Evolutionary conservation across 2,888 invertebrate species (phyloP), one percentile per base, ranked within the genome.

Genomic region (Drosophila demipolita): DNA sequence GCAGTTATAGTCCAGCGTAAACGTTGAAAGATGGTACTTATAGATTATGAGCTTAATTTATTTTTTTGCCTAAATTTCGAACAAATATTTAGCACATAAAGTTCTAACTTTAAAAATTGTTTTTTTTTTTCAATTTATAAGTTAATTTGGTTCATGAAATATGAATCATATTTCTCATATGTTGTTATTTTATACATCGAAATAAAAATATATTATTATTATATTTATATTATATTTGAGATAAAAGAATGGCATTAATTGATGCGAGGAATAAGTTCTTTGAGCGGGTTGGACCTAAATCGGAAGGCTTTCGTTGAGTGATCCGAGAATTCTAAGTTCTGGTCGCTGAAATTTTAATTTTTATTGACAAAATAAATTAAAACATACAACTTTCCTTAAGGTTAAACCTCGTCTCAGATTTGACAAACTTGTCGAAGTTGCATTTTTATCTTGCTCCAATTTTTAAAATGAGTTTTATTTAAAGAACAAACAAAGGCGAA

Each of bases 41-140:
- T 15, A n/a, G 32, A 52, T 62, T 66, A 63, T 52, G 59, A 60
- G 42, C 50, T 66, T 23, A 87, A 33, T 2, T 57, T 50, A 54
- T 82, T 73, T 36, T 75, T 29, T 29, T 29, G 4, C 6, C 1
- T 5, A 0, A 6, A 29, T 29, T 29, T 29, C 29, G 29, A 29
- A 5, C 6, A 29, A 29, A 4, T 29, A 6, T 5, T 29, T 29
- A 29, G 6, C 6, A 5, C 5, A 29, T 29, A 29, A 29, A 5
- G 6, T 29, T 29, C 29, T 29, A 29, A 29, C 6, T 29, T 29
- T 29, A 29, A 29, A 1, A 29, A 26, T 26, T 0, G 23, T 23
- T 23, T 23, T 23, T 26, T 26, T 26, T 29, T 29, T 29, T 29
- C 0, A 29, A 6, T 29, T 2, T 26, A 29, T 0, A 29, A 29